phyloP scores from a whole-genome alignment of 2,888 invertebrate species.

The Perizoma flavofasciatum region DNA sequence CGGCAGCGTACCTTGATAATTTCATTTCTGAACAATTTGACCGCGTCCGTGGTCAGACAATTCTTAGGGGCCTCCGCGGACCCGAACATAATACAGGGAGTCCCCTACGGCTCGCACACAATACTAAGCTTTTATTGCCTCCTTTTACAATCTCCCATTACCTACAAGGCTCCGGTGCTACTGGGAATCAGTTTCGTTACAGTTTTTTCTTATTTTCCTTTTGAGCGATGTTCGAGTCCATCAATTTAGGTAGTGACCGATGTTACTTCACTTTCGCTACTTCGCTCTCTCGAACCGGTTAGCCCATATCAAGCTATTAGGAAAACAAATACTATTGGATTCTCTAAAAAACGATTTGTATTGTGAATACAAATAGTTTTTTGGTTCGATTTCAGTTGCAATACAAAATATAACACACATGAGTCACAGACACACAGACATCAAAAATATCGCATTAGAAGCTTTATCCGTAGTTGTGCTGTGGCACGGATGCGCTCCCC shows the following conservation, averaged over 20 bases:
- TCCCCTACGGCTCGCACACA: conserved; percentile 80
- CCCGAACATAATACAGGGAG: conserved; percentile 77
- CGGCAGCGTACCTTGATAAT: conserved; percentile 84
- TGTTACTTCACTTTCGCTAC: conserved; percentile 46
- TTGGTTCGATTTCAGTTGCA: conserved; percentile 37
- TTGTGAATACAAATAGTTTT: too few species aligned
- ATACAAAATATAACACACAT: conserved; percentile 34
- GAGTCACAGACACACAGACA: conserved; percentile 55
- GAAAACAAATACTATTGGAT: conserved; percentile 40
- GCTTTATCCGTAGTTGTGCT: conserved; percentile 58
- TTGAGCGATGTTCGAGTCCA: conserved; percentile 70
- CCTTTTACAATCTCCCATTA: conserved; percentile 83
- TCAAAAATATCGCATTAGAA: conserved; percentile 70
- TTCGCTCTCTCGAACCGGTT: conserved; percentile 40
- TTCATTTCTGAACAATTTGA: conserved; percentile 85
- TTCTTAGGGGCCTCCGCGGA: conserved; percentile 77
- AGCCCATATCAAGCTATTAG: conserved; percentile 49
- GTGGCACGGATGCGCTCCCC: conserved; percentile 49
- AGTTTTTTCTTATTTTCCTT: conserved; percentile 72
- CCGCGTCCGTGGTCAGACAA: conserved; percentile 82
- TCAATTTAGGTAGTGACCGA: conserved; percentile 63
- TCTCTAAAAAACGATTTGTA: conserved; percentile 31
- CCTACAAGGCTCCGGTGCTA: conserved; percentile 74
- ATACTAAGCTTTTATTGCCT: conserved; percentile 84
- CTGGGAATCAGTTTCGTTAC: conserved; percentile 82